Conservation (phyloP, 1,140 invertebrate genomes). For the Parasteatoda tepidariorum region DNA sequence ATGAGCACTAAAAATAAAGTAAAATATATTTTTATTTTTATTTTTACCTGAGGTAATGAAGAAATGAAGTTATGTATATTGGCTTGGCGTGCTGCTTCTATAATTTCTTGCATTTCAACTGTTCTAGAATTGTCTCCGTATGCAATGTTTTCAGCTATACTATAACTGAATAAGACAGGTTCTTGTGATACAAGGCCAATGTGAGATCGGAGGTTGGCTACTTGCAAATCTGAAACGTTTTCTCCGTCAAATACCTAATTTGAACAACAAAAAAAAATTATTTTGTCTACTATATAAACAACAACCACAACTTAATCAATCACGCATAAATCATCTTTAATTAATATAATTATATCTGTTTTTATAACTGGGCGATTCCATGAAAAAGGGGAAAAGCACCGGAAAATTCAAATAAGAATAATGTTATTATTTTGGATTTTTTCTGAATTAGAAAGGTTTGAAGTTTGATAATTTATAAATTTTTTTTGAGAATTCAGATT, state of each 20-base stretch:
- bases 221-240: conserved; percentile 78
- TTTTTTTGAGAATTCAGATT: too few species aligned
- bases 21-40: too few species aligned
- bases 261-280: too few species aligned
- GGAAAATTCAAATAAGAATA: too few species aligned
- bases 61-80: conserved; percentile 82
- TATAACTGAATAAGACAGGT: conserved; percentile 72
- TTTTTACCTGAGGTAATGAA: conserved; percentile 74
- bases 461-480: too few species aligned
- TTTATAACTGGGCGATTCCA: too few species aligned
- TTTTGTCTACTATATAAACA: too few species aligned
- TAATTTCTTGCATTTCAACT: conserved; percentile 69
- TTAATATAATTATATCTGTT: conserved; percentile 74
- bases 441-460: too few species aligned
- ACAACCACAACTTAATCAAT: neutral
- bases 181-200: conserved; percentile 76
- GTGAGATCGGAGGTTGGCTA: conserved; percentile 72
- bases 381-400: too few species aligned
- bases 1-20: too few species aligned
- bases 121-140: conserved; percentile 66
- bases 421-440: too few species aligned
- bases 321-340: too few species aligned
- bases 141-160: conserved; percentile 72
- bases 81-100: conserved; percentile 75
- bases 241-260: conserved; percentile 74